A percentile compares a stretch with the other conserved stretches of the same genome.
Evolutionary conservation across 2,113 vertebrate genomes (phyloP).

Genomic region (Cololabis saira): DNA sequence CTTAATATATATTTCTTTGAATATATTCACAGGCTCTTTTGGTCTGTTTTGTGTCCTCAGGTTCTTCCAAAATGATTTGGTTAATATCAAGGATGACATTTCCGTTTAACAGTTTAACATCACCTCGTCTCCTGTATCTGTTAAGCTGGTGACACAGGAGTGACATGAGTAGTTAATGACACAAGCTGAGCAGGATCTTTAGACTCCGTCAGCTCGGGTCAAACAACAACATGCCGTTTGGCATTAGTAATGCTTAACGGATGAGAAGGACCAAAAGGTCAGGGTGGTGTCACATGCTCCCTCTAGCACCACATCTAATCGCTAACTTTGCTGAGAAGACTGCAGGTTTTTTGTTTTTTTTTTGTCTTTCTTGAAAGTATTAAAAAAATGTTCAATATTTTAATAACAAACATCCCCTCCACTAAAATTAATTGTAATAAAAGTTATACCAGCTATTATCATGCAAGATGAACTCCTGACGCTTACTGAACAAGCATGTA

Average conservation of each 20-base stretch:
- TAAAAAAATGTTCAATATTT: too few relatives aligned
- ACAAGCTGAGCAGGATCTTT: slow-evolving; percentile 38
- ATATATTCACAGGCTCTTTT: too few relatives aligned
- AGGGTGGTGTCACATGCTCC: slow-evolving; percentile 24
- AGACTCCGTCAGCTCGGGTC: slow-evolving; percentile 20
- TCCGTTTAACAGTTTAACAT: neutral
- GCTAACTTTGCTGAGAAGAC: neutral
- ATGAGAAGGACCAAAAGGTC: slow-evolving; percentile 66
- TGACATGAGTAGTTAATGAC: slow-evolving; percentile 32
- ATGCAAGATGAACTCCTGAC: too few relatives aligned
- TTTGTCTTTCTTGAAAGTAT: too few relatives aligned
- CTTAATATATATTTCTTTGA: too few relatives aligned
- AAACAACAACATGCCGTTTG: slow-evolving; percentile 52
- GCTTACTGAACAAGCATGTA: too few relatives aligned
- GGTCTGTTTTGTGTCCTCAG: too few relatives aligned
- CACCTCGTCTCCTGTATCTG: neutral
- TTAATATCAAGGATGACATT: too few relatives aligned
- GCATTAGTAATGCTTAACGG: slow-evolving; percentile 75
- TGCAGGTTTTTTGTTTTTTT: neutral
- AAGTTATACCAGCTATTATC: too few relatives aligned
- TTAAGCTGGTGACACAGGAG: slow-evolving; percentile 7
- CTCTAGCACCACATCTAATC: neutral
- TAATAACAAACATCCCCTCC: too few relatives aligned
- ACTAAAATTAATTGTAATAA: too few relatives aligned
- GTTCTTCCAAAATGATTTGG: too few relatives aligned